Conservation (phyloP, 2,888 invertebrate genomes). For the Sialis lutaria region DNA sequence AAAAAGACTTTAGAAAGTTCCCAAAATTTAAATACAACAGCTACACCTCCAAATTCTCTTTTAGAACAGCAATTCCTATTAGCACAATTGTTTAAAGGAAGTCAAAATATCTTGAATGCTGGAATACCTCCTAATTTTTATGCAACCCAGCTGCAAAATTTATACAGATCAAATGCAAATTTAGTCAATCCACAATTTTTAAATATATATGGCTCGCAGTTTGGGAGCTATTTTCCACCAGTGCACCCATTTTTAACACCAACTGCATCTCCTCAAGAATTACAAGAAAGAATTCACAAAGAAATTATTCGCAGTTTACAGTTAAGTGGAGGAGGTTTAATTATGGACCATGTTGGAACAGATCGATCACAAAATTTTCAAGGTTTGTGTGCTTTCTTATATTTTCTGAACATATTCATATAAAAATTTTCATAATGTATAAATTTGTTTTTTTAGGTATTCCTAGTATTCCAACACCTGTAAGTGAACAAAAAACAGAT, state of each 20-base stretch:
- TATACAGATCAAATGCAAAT: constrained; percentile 32
- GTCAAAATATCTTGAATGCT: constrained; percentile 42
- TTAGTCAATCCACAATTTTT: constrained; percentile 15
- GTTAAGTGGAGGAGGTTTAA: constrained; percentile 49
- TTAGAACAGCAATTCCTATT: constrained; percentile 32
- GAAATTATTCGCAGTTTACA: constrained; percentile 45
- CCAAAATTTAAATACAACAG: no score
- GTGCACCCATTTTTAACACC: constrained; percentile 34
- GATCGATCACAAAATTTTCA: not conserved
- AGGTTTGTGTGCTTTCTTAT: no score
- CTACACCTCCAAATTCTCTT: no score
- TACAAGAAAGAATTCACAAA: constrained; percentile 47
- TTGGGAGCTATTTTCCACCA: constrained; percentile 48
- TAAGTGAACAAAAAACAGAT: not conserved
- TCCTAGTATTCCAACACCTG: no score
- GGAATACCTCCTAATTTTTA: constrained; percentile 30
- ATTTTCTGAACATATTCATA: no score
- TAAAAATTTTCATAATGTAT: no score
- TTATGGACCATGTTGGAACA: constrained; percentile 24
- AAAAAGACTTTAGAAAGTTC: constrained; percentile 21
- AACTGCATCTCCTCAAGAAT: constrained; percentile 30
- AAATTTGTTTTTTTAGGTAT: no score
- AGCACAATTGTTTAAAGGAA: constrained; percentile 46
- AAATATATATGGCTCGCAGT: constrained; percentile 30
- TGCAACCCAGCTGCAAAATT: constrained; percentile 39